These are phyloP conservation scores for Tursiops truncatus DNA, from an alignment of 2,113 vertebrate genomes.

Conservation along the genomic window DNA sequence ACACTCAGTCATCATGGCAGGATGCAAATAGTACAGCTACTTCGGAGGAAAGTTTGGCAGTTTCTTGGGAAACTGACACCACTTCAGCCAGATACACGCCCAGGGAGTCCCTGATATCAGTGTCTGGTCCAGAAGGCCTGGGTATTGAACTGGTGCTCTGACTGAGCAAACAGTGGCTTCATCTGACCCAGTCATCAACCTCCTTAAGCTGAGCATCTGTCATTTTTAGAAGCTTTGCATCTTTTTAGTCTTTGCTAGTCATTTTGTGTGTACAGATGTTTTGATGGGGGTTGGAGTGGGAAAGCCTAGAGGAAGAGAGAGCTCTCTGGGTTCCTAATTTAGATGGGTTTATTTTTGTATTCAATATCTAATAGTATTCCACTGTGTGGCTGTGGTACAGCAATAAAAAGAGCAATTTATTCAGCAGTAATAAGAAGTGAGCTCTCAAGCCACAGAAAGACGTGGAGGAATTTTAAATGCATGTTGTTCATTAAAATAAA, in stretches of 20 bases:
- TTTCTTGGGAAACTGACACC: neutral
- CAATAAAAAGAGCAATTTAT: neutral
- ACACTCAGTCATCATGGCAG: neutral
- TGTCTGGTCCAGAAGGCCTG: neutral
- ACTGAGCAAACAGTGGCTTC: too few relatives aligned
- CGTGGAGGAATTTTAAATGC: neutral
- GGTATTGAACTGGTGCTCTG: too few relatives aligned
- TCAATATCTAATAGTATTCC: conserved; percentile 34
- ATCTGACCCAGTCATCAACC: neutral
- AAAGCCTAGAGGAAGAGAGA: neutral
- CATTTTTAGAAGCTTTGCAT: neutral
- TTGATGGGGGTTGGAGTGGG: neutral
- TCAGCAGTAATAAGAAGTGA: neutral
- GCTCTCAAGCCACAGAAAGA: neutral
- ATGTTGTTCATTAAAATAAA: neutral
- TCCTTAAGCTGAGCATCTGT: neutral
- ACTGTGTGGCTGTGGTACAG: neutral
- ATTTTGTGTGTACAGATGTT: neutral
- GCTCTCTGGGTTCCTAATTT: neutral
- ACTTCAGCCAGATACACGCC: neutral
- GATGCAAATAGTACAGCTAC: neutral
- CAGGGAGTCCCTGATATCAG: too few relatives aligned
- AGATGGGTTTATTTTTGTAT: conserved; percentile 36
- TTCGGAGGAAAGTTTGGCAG: neutral
- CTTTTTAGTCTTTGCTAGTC: neutral